Evolutionary conservation across 1,140 invertebrate species (phyloP), one percentile per base, ranked within the genome.

Genomic region (Bombus pascuorum): DNA sequence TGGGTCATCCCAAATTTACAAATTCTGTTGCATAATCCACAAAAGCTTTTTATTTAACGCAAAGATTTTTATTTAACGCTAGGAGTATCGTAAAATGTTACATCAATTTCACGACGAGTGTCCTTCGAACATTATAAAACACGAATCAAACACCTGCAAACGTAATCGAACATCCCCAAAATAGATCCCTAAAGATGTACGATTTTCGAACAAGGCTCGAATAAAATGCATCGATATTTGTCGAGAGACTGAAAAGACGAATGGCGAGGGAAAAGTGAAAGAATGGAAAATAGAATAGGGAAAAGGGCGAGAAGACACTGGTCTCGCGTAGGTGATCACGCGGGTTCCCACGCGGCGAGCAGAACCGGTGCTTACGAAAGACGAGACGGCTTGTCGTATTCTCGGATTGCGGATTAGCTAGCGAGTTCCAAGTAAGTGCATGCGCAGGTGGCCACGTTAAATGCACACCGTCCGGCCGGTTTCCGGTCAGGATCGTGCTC

Each of bases 321-420:
- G 25, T 37, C 39, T 15, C 70, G 70, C 85, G 86, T 86, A 71
- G 85, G 79, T 75, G 76, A 37, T 28, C 73, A n/a, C 65, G 37
- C 66, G 73, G 13, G 18, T 89, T 89, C 87, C 87, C 87, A 89
- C 87, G 86, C 81, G 75, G 37, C 72, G 42, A 66, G 59, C 18
- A 53, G 22, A 80, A 83, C 81, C 59, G 81, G 59, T 80, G 75
- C 86, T 89, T 89, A 84, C 86, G 87, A 89, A 89, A 89, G 82
- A 81, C 72, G 86, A 88, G 57, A 85, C 74, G 81, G 18, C 59
- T 66, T 22, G 82, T 80, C 72, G 85, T 72, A 53, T 53, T 68
- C 77, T 80, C 65, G n/a, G 77, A 68, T 37, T 39, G 81, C 57
- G 71, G 81, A 83, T 76, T 47, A 75, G 53, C 68, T 22, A 75